Base-by-base conservation (phyloP, 2,888 invertebrate species). In the Napeogenes sylphis region DNA sequence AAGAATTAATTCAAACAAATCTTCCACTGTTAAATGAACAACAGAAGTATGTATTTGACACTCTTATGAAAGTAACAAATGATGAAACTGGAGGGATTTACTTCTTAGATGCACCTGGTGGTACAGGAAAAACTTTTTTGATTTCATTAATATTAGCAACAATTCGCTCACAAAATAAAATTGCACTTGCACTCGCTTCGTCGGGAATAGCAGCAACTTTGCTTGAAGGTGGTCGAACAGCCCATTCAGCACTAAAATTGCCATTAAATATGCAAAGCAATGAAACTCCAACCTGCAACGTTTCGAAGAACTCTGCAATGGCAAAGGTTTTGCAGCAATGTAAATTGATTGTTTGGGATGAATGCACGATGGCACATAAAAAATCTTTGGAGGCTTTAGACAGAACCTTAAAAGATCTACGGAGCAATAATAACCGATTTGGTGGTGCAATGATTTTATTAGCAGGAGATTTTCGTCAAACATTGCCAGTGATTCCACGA, bases 1-100 rank as follows among this genome's bases (percentile, higher is more conserved):
- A 59, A 55, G 64, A 72, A 72, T 65, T 54, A 51, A 58, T 75
- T 73, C 68, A 55, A 68, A 71, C n/a, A 67, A 73, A 70, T 70
- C 56, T 71, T 66, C 67, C 68, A 56, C 68, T 68, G 54, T 70
- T 70, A 12, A 72, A 74, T 64, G 61, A 71, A 64, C 64, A 72
- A 68, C 70, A 71, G 51, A 70, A 70, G 61, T 67, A 70, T 65
- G 64, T 66, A 60, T 69, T 58, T 66, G 65, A 71, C 30, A 68
- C 65, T 58, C 65, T 72, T 64, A 70, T 69, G 66, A 64, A 70
- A 67, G 69, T 66, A 62, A 57, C 14, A 62, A 68, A 69, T 60
- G 63, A 64, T 70, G 67, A 56, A 69, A 67, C 67, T 70, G 69
- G 71, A 47, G 70, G 65, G 21, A 61, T 70, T 67, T 70, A 63